Evolutionary conservation across 2,888 invertebrate species (phyloP).

Genomic region (Eurytoma californica): DNA sequence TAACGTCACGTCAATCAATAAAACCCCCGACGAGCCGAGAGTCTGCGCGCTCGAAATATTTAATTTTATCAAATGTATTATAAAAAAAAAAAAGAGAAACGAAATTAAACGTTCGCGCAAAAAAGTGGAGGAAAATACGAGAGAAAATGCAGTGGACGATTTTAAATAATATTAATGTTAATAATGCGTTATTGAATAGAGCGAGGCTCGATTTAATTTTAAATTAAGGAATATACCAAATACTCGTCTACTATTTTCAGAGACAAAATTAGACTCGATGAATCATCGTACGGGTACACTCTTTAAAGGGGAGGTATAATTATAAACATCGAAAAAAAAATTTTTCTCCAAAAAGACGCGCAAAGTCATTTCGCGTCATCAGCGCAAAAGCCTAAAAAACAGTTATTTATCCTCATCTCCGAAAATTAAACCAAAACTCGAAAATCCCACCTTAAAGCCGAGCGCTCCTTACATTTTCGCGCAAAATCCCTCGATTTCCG

Average conservation of each 20-base stretch:
- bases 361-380: slow-evolving; percentile 30
- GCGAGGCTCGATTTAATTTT: slow-evolving; percentile 40
- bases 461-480: slow-evolving; percentile 27
- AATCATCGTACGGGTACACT: slow-evolving; percentile 48
- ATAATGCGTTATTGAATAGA: background rate
- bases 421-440: slow-evolving; percentile 56
- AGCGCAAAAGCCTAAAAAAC: slow-evolving; percentile 44
- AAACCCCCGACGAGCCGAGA: slow-evolving; percentile 26
- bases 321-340: slow-evolving; percentile 36
- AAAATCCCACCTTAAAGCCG: slow-evolving; percentile 53
- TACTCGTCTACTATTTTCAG: slow-evolving; percentile 43
- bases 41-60: slow-evolving; percentile 37
- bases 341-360: background rate
- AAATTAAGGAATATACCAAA: slow-evolving; percentile 51
- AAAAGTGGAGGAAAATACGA: no score
- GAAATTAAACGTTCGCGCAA: no score
- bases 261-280: slow-evolving; percentile 56
- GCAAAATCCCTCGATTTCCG: background rate
- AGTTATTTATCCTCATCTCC: slow-evolving; percentile 48
- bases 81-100: background rate
- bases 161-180: slow-evolving; percentile 25
- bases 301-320: slow-evolving; percentile 45
- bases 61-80: slow-evolving; percentile 37
- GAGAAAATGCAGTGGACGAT: background rate
- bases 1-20: slow-evolving; percentile 52